Conservation (phyloP, 2,888 invertebrate species). For the Melipona bicolor region DNA sequence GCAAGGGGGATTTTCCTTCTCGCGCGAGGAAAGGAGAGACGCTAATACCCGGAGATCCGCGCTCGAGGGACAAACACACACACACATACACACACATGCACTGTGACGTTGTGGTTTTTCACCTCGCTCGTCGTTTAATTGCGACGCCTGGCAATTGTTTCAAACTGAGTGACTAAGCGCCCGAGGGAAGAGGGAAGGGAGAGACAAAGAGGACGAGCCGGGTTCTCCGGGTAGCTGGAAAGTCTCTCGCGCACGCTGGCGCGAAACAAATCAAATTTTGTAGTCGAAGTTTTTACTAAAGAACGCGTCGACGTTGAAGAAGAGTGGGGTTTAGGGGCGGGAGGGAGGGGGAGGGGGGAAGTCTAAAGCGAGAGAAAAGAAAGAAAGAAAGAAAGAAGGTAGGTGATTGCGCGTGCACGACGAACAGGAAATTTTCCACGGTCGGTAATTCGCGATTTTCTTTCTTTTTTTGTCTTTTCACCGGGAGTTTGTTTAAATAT, state of each 20-base stretch:
- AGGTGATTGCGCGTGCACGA: conserved; percentile 36
- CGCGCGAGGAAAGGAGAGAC: not conserved
- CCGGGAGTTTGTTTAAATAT: not conserved
- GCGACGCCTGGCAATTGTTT: conserved; percentile 26
- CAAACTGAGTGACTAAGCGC: conserved; percentile 28
- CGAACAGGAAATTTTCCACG: conserved; percentile 14
- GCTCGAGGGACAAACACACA: no score
- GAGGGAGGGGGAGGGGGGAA: not conserved
- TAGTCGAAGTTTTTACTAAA: conserved; percentile 57
- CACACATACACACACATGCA: no score
- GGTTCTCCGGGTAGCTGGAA: conserved; percentile 16
- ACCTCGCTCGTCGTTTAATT: conserved; percentile 19
- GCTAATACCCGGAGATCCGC: conserved; percentile 6
- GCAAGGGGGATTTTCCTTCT: conserved; percentile 8
- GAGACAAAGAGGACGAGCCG: conserved; percentile 11
- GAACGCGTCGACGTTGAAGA: conserved; percentile 14
- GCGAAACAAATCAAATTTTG: conserved; percentile 65
- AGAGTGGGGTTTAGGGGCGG: not conserved
- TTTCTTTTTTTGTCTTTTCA: not conserved
- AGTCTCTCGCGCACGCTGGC: conserved; percentile 30
- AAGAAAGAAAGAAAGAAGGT: conserved; percentile 12
- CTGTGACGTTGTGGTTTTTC: conserved; percentile 1
- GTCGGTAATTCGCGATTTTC: not conserved
- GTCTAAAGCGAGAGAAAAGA: not conserved
- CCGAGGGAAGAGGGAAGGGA: not conserved